These are phyloP conservation scores for Spheniscus mendiculus DNA, from an alignment of 2,113 vertebrate species.

Conservation along the genomic window DNA sequence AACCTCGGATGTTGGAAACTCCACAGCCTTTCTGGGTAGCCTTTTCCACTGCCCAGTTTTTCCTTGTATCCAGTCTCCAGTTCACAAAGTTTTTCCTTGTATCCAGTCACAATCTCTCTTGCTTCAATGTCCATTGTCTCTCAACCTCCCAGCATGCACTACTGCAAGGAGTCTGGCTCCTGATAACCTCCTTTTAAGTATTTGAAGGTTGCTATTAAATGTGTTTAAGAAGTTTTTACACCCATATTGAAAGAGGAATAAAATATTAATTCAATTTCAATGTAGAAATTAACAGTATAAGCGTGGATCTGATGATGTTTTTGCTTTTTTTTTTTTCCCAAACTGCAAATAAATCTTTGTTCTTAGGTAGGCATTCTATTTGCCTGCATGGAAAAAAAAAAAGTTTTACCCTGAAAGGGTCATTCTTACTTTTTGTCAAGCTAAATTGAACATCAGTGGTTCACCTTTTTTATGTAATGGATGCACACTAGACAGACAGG, in stretches of 20 bases:
- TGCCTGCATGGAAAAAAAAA: background rate
- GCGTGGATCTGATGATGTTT: fast-evolving
- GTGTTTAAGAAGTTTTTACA: background rate
- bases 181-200: background rate
- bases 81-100: background rate
- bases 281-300: background rate
- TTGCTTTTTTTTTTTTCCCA: background rate
- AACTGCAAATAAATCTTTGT: background rate
- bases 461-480: background rate
- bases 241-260: background rate
- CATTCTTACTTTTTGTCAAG: background rate
- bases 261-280: background rate
- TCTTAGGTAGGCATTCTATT: background rate
- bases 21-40: background rate
- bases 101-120: background rate
- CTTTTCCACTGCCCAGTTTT: background rate
- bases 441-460: background rate
- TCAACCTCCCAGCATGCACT: background rate
- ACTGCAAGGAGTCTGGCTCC: background rate
- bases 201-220: background rate
- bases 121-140: background rate
- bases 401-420: background rate
- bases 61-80: background rate
- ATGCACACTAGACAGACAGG: background rate
- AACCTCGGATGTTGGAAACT: background rate